Evolutionary conservation across 2,888 invertebrate species (phyloP).

Genomic region (Pristionchus maxplancki): DNA sequence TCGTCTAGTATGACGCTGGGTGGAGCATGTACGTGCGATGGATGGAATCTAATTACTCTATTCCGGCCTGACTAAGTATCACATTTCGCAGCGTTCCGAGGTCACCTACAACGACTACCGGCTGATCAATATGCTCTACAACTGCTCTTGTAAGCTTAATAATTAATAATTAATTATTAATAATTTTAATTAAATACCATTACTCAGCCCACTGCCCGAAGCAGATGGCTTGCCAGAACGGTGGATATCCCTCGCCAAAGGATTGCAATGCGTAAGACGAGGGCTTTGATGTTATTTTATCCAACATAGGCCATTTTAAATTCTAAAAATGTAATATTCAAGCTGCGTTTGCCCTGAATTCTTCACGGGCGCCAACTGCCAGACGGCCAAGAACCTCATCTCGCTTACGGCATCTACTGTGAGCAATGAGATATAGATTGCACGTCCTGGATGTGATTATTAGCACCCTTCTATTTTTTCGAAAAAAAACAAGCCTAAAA

Average conservation of each 20-base stretch:
- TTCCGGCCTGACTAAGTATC: too few species aligned
- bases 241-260: slow-evolving; percentile 1
- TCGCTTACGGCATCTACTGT: not conserved
- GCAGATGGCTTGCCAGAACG: slow-evolving; percentile 18
- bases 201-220: not conserved
- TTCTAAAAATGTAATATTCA: not conserved
- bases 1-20: too few species aligned
- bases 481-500: not conserved
- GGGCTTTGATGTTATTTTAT: not conserved
- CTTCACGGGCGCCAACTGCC: slow-evolving; percentile 18
- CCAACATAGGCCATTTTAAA: too few species aligned
- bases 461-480: too few species aligned
- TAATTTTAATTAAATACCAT: too few species aligned
- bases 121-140: slow-evolving; percentile 22
- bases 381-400: not conserved
- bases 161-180: too few species aligned
- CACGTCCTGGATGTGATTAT: too few species aligned
- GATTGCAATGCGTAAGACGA: slow-evolving; percentile 9
- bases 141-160: slow-evolving; percentile 36
- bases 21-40: too few species aligned
- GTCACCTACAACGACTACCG: slow-evolving; percentile 45
- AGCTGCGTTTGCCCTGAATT: slow-evolving; percentile 29
- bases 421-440: too few species aligned
- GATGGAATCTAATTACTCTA: too few species aligned
- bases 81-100: not conserved